Evolutionary conservation across 2,888 invertebrate genomes (phyloP).

Genomic region (Dasypogon diadema): DNA sequence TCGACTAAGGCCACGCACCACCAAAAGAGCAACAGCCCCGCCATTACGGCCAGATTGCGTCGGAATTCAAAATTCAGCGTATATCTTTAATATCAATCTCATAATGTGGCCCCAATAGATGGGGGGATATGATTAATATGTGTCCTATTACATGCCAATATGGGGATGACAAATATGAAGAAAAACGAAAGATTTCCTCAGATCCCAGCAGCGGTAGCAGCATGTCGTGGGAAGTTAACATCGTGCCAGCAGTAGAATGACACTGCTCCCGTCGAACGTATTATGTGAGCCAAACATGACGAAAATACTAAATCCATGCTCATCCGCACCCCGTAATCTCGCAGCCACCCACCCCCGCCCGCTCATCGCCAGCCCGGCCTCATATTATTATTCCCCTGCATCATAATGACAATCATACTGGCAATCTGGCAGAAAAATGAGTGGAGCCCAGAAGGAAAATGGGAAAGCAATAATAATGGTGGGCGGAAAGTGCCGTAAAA

Average conservation of each 20-base stretch:
- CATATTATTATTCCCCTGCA: constrained; percentile 47
- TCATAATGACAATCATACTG: constrained; percentile 51
- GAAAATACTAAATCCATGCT: constrained; percentile 45
- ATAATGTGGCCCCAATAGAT: constrained; percentile 38
- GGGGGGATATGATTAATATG: constrained; percentile 39
- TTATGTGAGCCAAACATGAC: constrained; percentile 49
- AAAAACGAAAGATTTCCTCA: constrained; percentile 42
- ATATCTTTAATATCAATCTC: constrained; percentile 42
- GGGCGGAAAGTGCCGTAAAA: constrained; percentile 29
- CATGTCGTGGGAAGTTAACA: background rate
- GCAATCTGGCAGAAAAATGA: constrained; percentile 48
- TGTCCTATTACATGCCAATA: constrained; percentile 51
- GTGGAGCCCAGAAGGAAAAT: constrained; percentile 41
- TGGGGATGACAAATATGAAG: constrained; percentile 49
- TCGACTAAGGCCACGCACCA: no score
- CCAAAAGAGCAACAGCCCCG: constrained; percentile 26
- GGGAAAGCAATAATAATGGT: constrained; percentile 48
- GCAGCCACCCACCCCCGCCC: constrained; percentile 17
- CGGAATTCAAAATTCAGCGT: constrained; percentile 33
- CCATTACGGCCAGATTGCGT: constrained; percentile 29
- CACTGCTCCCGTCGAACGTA: constrained; percentile 15
- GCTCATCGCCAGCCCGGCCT: constrained; percentile 17
- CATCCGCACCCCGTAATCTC: constrained; percentile 21
- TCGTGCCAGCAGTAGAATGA: background rate
- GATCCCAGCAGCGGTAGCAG: background rate